phyloP scores from a whole-genome alignment of 2,113 vertebrate species.

The Bufo gargarizans region DNA sequence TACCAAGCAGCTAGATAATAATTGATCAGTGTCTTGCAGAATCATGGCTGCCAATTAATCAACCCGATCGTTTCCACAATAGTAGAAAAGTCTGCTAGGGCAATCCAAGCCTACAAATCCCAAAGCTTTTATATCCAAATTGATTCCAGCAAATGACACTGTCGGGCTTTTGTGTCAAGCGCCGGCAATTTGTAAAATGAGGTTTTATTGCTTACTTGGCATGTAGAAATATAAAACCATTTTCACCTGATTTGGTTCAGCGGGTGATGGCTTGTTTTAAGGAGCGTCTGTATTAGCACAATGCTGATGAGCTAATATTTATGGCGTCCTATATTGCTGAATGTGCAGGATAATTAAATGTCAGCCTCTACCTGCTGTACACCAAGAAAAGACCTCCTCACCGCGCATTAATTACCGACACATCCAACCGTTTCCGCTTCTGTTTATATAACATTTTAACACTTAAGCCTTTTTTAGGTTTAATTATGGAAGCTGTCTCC shows the following conservation, averaged over 20 bases:
- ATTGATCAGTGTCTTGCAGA: not conserved
- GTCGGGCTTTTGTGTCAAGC: slow-evolving; percentile 7
- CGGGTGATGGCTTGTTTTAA: slow-evolving; percentile 14
- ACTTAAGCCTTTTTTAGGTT: slow-evolving; percentile 19
- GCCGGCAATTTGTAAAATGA: slow-evolving; percentile 18
- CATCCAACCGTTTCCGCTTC: slow-evolving; percentile 31
- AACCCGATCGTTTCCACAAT: not conserved
- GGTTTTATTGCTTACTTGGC: slow-evolving; percentile 36
- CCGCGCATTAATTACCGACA: slow-evolving; percentile 32
- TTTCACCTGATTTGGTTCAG: not conserved
- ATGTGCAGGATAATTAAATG: slow-evolving; percentile 38
- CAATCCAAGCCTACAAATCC: not conserved
- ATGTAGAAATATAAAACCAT: slow-evolving; percentile 7
- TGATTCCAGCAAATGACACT: slow-evolving; percentile 1
- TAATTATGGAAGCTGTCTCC: slow-evolving; percentile 31
- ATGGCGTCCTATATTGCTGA: slow-evolving; percentile 17
- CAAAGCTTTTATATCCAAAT: slow-evolving; percentile 2
- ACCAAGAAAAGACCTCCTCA: slow-evolving; percentile 7
- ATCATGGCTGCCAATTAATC: not conserved
- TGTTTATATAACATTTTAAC: slow-evolving; percentile 37
- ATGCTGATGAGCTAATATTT: slow-evolving; percentile 18
- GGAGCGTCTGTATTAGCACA: not conserved
- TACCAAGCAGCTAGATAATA: not conserved
- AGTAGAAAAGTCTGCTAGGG: not conserved
- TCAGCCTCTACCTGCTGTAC: slow-evolving; percentile 1